Evolutionary conservation across 2,888 invertebrate genomes (phyloP), one percentile per base, ranked within the genome.

Genomic region (Beris morrisii): DNA sequence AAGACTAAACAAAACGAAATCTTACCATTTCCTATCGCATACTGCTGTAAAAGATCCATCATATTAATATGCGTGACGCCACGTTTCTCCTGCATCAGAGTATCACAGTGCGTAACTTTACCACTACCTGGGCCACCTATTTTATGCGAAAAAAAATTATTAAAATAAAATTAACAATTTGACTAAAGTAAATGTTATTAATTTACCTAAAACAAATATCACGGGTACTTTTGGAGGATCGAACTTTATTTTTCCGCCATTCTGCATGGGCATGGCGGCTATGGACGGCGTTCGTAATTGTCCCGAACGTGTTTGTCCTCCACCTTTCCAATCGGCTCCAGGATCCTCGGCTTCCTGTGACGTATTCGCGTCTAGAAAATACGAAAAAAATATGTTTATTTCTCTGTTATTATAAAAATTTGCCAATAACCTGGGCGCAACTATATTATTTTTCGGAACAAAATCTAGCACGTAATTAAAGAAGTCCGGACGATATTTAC

Each of bases 21-120:
- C 52, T 52, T 81, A 93, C 93, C 92, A 80, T 92, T 93, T 70
- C 93, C 93, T 77, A 93, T 88, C 71, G 92, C 91, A 78, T 93
- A 93, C 78, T 93, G 93, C 77, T 93, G 93, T 73, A 94, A 83
- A 12, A 93, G 85, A 78, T 94, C 93, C 67, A 92, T 93, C 93
- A 94, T 93, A 80, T 94, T 94, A 79, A 94, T 92, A 81, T 94
- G 94, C 56, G 89, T 88, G 63, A 93, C 85, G 52, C 92, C 92
- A 67, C 88, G 87, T 73, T 90, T 87, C 82, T 94, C 93, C 82
- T 92, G 90, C 87, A 91, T 91, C 75, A 93, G 83, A 75, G 89
- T 92, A 81, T 94, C 95, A 83, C 97, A 97, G 81, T 97, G 96
- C 75, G 97, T 97, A 84, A 97, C 96, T 89, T 97, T 97, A 54